A percentile compares a stretch with the other conserved stretches of the same genome.
These are phyloP conservation scores for Mus minutoides DNA, from an alignment of 2,797 vertebrate species.

Conservation along the genomic window DNA sequence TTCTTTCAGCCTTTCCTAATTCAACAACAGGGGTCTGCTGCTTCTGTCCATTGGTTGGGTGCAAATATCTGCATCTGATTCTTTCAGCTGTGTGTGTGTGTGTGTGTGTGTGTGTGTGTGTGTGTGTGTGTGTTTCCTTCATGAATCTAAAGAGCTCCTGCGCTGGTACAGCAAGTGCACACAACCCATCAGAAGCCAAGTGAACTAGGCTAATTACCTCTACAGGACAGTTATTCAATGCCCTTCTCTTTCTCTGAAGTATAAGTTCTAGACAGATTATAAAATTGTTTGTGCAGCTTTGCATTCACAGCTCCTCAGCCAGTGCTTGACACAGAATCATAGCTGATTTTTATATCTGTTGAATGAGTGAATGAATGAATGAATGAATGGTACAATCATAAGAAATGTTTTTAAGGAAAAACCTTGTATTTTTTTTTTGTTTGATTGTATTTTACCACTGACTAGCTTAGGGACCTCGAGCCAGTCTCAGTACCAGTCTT, in stretches of 20 bases:
- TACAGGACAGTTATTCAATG: not conserved
- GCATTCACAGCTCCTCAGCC: not conserved
- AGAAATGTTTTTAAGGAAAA: not conserved
- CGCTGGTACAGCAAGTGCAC: too few relatives aligned
- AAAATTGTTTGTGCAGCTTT: not conserved
- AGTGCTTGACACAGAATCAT: not conserved
- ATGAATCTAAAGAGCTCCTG: too few relatives aligned
- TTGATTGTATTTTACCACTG: not conserved
- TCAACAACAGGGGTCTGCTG: too few relatives aligned
- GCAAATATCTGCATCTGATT: too few relatives aligned
- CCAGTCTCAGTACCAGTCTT: not conserved
- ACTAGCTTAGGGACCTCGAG: not conserved
- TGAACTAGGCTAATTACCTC: too few relatives aligned
- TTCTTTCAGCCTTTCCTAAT: too few relatives aligned
- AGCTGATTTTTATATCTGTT: not conserved
- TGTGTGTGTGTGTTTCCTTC: too few relatives aligned
- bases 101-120: too few relatives aligned
- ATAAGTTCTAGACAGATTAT: not conserved
- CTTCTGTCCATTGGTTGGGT: too few relatives aligned
- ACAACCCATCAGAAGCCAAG: too few relatives aligned
- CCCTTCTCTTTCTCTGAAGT: not conserved
- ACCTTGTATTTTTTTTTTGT: not conserved
- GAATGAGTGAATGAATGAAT: not conserved
- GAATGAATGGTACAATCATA: not conserved
- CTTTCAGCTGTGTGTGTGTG: too few relatives aligned